phyloP scores from a whole-genome alignment of 2,113 vertebrate genomes.

The Anhinga rufa region DNA sequence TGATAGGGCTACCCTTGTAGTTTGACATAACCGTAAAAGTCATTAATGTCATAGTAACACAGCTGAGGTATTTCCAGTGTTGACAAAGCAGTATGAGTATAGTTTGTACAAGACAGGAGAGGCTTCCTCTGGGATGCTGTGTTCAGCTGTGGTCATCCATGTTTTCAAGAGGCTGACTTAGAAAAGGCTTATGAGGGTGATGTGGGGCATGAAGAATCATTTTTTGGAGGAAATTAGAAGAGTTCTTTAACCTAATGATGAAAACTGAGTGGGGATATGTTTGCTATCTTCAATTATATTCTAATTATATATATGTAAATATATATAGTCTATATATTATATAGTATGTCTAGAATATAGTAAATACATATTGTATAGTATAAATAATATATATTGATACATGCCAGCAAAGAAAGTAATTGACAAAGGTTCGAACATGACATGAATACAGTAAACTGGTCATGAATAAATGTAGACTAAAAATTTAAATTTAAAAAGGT shows the following conservation, averaged over 20 bases:
- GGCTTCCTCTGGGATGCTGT: neutral
- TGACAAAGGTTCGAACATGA: neutral
- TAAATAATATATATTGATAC: neutral
- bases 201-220: neutral
- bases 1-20: neutral
- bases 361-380: neutral
- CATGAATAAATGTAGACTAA: neutral
- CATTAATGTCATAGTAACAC: neutral
- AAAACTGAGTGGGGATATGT: neutral
- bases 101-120: neutral
- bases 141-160: neutral
- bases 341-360: neutral
- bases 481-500: neutral
- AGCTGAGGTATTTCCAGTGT: neutral
- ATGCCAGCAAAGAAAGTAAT: neutral
- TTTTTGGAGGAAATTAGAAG: neutral
- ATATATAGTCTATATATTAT: neutral
- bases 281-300: neutral
- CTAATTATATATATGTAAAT: neutral
- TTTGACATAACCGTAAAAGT: neutral
- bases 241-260: neutral
- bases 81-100: neutral
- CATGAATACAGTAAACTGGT: neutral
- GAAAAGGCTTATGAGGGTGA: neutral
- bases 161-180: neutral